phyloP scores from a whole-genome alignment of 37 sponge, comb jelly and placozoan genomes.

The Trichoplax adhaerens region DNA sequence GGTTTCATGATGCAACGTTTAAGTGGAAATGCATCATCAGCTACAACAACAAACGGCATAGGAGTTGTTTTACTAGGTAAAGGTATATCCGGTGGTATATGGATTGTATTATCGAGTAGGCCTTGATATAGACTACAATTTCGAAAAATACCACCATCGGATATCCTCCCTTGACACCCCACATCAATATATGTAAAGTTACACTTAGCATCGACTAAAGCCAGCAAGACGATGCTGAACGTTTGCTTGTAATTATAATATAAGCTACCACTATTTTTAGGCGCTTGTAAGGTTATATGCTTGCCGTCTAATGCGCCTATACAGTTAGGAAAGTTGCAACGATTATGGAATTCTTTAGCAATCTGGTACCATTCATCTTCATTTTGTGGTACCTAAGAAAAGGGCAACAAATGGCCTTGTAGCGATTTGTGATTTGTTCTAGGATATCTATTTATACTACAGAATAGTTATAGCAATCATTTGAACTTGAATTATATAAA shows the following conservation, averaged over 20 bases:
- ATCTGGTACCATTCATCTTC: constrained; percentile 20
- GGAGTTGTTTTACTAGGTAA: not conserved
- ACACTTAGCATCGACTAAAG: constrained; percentile 25
- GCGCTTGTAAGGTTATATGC: constrained; percentile 22
- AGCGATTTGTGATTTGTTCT: too few species aligned
- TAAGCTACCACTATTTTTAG: constrained; percentile 21
- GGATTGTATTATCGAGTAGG: constrained; percentile 13
- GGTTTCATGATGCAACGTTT: constrained; percentile 17
- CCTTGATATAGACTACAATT: constrained; percentile 2
- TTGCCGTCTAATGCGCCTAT: constrained; percentile 43
- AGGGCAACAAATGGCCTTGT: too few species aligned
- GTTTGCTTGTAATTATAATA: constrained; percentile 33
- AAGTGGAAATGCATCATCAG: constrained; percentile 38
- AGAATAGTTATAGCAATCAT: too few species aligned
- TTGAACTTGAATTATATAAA: too few species aligned
- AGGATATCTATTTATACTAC: too few species aligned
- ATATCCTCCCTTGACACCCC: constrained; percentile 20
- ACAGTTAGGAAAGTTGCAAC: constrained; percentile 24
- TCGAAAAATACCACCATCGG: constrained; percentile 29
- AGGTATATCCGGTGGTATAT: constrained; percentile 9
- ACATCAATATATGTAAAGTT: constrained; percentile 27
- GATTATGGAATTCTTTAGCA: constrained; percentile 3
- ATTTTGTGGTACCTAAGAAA: constrained; percentile 5
- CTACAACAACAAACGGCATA: constrained; percentile 21
- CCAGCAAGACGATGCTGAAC: constrained; percentile 23